Evolutionary conservation across 2,888 invertebrate species (phyloP).

Genomic region (Kryphioiulus occultus): DNA sequence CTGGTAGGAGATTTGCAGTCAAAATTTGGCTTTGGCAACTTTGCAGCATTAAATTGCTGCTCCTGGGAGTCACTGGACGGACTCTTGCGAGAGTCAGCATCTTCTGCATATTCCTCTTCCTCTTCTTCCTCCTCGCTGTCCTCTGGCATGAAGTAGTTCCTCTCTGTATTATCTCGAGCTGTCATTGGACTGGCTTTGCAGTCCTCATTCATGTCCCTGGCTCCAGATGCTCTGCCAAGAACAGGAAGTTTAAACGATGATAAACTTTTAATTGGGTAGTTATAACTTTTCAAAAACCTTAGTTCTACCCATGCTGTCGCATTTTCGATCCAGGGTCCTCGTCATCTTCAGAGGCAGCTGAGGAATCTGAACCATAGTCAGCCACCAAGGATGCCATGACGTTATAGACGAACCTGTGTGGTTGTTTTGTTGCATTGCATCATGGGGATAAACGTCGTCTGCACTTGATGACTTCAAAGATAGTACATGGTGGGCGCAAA

Average conservation of each 20-base stretch:
- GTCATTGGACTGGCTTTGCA: not conserved
- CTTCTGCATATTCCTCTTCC: slow-evolving; percentile 56
- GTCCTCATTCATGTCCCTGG: not conserved
- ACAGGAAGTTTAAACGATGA: not conserved
- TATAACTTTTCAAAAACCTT: not conserved
- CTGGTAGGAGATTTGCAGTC: not conserved
- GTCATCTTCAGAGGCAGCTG: slow-evolving; percentile 56
- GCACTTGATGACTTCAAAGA: too few species aligned
- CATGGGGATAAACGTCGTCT: not conserved
- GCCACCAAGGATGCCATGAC: slow-evolving; percentile 61
- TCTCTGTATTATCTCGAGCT: not conserved
- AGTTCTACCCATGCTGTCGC: not conserved
- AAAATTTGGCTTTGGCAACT: slow-evolving; percentile 51
- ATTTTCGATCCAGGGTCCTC: not conserved
- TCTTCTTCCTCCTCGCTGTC: slow-evolving; percentile 42
- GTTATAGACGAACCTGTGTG: too few species aligned
- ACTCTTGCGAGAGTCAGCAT: slow-evolving; percentile 52
- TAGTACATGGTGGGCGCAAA: too few species aligned
- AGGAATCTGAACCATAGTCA: slow-evolving; percentile 59
- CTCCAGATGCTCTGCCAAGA: not conserved
- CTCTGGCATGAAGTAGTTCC: not conserved
- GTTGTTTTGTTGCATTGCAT: not conserved
- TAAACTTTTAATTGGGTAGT: not conserved
- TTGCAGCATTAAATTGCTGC: slow-evolving; percentile 41
- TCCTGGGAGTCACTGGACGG: slow-evolving; percentile 49